phyloP scores from a whole-genome alignment of 2,888 invertebrate species.

The Minunthozetes semirufus region DNA sequence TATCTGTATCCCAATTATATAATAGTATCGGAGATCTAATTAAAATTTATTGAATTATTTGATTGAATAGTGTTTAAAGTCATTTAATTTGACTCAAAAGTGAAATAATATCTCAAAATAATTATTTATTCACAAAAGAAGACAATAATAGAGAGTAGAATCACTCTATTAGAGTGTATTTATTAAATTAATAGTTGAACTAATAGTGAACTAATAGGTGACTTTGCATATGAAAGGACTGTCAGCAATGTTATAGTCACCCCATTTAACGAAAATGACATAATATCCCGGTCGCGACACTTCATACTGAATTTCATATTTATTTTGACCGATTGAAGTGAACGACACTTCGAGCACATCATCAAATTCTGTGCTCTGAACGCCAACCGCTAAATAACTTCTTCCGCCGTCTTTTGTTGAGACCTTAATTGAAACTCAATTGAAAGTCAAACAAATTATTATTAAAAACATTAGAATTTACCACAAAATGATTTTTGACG shows the following conservation, averaged over 20 bases:
- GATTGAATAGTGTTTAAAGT: no score
- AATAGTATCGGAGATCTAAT: no score
- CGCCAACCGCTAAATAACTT: constrained; percentile 45
- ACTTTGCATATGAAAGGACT: constrained; percentile 45
- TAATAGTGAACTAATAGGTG: constrained; percentile 34
- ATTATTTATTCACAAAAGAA: no score
- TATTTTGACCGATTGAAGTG: constrained; percentile 46
- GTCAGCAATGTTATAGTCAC: constrained; percentile 44
- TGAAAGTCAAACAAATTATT: background rate
- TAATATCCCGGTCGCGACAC: constrained; percentile 47
- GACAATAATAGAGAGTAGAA: no score
- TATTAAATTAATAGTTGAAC: no score
- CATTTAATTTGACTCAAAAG: no score
- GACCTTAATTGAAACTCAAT: constrained; percentile 42
- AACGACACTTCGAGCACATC: constrained; percentile 46
- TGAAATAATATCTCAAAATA: no score
- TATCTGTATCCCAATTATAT: no score
- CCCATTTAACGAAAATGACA: constrained; percentile 47
- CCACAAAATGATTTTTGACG: constrained; percentile 47
- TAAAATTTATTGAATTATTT: no score
- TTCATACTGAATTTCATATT: constrained; percentile 47
- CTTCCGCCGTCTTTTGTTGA: constrained; percentile 44
- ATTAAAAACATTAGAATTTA: constrained; percentile 37
- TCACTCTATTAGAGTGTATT: no score
- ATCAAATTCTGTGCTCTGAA: constrained; percentile 45